Evolutionary conservation across 2,888 invertebrate species (phyloP), one percentile per base, ranked within the genome.

Genomic region (Lycophotia porphyrea): DNA sequence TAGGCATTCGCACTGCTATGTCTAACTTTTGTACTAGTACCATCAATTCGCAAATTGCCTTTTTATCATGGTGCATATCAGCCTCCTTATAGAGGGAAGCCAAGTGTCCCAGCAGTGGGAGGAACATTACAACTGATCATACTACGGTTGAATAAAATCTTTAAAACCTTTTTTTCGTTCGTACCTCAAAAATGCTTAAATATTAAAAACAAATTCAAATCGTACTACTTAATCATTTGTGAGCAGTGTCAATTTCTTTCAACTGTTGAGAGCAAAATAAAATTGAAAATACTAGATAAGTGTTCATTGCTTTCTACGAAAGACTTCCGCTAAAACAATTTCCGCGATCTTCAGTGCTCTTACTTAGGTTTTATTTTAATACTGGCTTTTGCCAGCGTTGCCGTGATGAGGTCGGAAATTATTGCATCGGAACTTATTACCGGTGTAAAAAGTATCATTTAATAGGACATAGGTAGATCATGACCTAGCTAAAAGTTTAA

Each of bases 361-460:
- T 80, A 79, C 49, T 71, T 36, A 44, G 24, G 5, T 27, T 52
- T 52, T 52, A 42, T 34, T 64, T 44, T 13, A 70, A 21, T 13
- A 36, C 61, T 13, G 21, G 18, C 39, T 39, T 39, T 36, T 39
- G 13, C 58, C 31, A 9, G 8, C 55, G 15, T 1, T 9, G 5
- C 5, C 21, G 31, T 9, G 9, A 60, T 21, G 21, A 5, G 60
- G 21, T 4, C 21, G 58, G 21, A 60, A 31, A 34, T 60, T 60
- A 21, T 21, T 31, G 9, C 31, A 58, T 31, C 31, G 52, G 13
- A 31, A 58, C 58, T 31, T 31, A 58, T 3, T 39, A n/a, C 11
- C 3, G n/a, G n/a, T 13, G n/a, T 39, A 18, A 39, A 36, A 39
- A n/a, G 8, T 63, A n/a, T n/a, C 7, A 9, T 31, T 58, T 21